These are phyloP conservation scores for Okapia johnstoni DNA, from an alignment of 2,113 vertebrate species.

Conservation along the genomic window DNA sequence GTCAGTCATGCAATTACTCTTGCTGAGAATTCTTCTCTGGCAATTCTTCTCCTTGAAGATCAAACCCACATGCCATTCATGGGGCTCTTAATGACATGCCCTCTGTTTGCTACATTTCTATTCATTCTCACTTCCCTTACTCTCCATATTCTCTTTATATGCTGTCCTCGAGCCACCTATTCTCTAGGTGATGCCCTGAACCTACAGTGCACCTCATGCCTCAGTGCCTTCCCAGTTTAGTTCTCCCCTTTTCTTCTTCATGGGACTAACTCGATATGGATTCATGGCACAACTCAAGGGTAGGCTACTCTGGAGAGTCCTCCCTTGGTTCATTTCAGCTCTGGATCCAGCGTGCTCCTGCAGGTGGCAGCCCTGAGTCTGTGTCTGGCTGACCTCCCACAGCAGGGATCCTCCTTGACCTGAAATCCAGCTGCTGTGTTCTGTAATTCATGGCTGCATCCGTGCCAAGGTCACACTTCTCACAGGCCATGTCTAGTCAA, in stretches of 20 bases:
- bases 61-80: neutral
- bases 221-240: neutral
- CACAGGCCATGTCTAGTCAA: neutral
- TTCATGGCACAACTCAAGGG: neutral
- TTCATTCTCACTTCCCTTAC: neutral
- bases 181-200: neutral
- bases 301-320: neutral
- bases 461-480: neutral
- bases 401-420: neutral
- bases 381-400: neutral
- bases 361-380: too few species aligned
- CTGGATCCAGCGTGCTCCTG: neutral
- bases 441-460: neutral
- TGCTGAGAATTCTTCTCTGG: neutral
- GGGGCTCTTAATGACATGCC: neutral
- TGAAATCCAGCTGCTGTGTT: neutral
- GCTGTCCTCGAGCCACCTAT: neutral
- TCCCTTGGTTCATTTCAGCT: neutral
- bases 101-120: neutral
- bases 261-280: neutral
- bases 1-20: neutral
- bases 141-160: neutral
- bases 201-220: fast-evolving
- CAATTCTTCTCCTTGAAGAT: neutral
- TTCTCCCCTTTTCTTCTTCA: neutral